phyloP scores from a whole-genome alignment of 2,113 vertebrate species.

The Neolamprologus falcicula region DNA sequence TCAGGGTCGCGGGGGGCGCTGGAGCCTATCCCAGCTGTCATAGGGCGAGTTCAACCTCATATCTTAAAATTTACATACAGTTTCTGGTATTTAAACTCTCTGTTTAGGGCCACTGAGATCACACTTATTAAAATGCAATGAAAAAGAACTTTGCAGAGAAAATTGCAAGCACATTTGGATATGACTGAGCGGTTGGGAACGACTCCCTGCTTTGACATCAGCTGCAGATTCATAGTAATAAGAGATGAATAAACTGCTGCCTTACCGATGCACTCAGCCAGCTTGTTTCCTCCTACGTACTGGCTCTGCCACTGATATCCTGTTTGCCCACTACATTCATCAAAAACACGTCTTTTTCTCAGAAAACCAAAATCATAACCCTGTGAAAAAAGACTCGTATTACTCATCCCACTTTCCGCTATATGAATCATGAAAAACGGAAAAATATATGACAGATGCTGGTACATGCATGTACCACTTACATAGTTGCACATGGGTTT shows the following conservation, averaged over 20 bases:
- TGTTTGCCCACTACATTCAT: slow-evolving; percentile 52
- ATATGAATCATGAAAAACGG: not conserved
- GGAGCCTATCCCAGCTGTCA: too few species aligned
- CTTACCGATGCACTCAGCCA: slow-evolving; percentile 71
- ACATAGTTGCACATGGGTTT: slow-evolving; percentile 79
- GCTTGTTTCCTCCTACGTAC: slow-evolving; percentile 43
- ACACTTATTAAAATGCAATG: not conserved
- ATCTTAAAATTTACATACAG: not conserved
- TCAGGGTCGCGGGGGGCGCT: too few species aligned
- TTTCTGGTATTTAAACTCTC: not conserved
- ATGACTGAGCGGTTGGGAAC: not conserved
- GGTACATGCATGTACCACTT: not conserved
- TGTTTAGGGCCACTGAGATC: not conserved
- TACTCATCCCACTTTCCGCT: not conserved
- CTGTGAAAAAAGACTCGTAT: slow-evolving; percentile 19
- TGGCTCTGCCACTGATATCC: slow-evolving; percentile 56
- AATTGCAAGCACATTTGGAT: not conserved
- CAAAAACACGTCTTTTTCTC: slow-evolving; percentile 61
- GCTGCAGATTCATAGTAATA: not conserved
- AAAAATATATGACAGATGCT: not conserved
- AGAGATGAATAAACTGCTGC: not conserved
- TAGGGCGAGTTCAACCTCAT: not conserved
- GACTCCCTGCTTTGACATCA: not conserved
- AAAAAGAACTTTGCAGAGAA: not conserved
- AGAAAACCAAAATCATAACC: slow-evolving; percentile 75